These are phyloP conservation scores for Nemoura dubitans DNA, from an alignment of 2,888 invertebrate genomes.

Conservation along the genomic window DNA sequence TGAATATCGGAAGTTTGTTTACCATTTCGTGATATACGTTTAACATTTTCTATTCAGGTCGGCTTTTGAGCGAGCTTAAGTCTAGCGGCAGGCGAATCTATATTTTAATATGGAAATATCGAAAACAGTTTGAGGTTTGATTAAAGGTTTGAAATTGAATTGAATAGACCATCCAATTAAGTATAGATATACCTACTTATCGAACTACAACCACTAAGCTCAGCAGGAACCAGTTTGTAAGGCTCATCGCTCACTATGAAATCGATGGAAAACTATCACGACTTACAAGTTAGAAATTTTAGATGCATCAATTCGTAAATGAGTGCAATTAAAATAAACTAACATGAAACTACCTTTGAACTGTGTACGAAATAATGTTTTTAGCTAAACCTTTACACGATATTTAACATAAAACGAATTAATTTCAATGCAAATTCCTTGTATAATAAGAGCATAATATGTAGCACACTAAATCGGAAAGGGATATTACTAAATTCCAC, in stretches of 20 bases:
- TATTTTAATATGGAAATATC: background rate
- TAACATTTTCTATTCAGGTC: background rate
- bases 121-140: background rate
- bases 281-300: too few species aligned
- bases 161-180: background rate
- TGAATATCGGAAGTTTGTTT: background rate
- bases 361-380: background rate
- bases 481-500: background rate
- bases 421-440: background rate
- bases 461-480: background rate
- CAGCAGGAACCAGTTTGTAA: too few species aligned
- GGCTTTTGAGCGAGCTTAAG: background rate
- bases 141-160: background rate
- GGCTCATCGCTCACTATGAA: background rate
- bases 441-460: background rate
- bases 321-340: background rate
- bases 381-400: background rate
- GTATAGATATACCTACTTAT: background rate
- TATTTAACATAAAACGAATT: background rate
- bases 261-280: background rate
- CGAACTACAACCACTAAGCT: background rate
- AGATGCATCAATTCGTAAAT: too few species aligned
- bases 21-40: background rate
- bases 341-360: too few species aligned
- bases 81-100: background rate